A percentile compares a stretch with the other conserved stretches of the same genome.
Evolutionary conservation across 2,888 invertebrate species (phyloP).

Genomic region (Salpingus planirostris): DNA sequence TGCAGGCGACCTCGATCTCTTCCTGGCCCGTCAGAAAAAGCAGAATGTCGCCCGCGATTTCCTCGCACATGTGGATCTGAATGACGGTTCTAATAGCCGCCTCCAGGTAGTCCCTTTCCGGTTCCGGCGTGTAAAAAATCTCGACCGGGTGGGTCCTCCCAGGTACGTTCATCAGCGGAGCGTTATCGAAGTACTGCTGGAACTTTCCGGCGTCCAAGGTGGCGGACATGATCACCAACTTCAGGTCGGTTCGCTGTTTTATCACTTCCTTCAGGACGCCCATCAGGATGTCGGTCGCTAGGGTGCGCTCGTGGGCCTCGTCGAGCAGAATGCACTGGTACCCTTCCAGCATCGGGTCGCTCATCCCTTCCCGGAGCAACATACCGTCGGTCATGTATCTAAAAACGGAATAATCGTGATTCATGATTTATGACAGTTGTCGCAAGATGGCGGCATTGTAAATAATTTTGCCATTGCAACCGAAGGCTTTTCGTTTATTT

Average conservation of each 20-base stretch:
- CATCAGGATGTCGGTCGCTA: slow-evolving; percentile 98
- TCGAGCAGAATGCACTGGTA: slow-evolving; percentile 95
- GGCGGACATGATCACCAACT: slow-evolving; percentile 98
- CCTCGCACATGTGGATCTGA: slow-evolving; percentile 91
- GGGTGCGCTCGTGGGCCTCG: slow-evolving; percentile 97
- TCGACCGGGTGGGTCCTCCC: slow-evolving; percentile 93
- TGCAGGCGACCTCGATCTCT: slow-evolving; percentile 99
- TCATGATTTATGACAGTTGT: too few species aligned
- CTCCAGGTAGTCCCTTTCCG: slow-evolving; percentile 95
- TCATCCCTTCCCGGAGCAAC: slow-evolving; percentile 98
- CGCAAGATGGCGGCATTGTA: too few species aligned
- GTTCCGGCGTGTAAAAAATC: slow-evolving; percentile 98
- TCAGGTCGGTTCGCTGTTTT: slow-evolving; percentile 84
- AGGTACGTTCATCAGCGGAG: slow-evolving; percentile 97
- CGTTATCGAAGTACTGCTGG: slow-evolving; percentile 97
- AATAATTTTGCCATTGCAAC: too few species aligned
- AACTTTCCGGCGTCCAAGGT: slow-evolving; percentile 99
- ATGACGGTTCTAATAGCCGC: slow-evolving; percentile 97
- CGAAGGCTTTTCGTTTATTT: too few species aligned
- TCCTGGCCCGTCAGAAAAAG: slow-evolving; percentile 72
- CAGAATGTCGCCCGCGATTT: slow-evolving; percentile 83
- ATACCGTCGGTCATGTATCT: slow-evolving; percentile 99
- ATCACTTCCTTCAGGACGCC: slow-evolving; percentile 96
- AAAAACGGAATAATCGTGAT: too few species aligned
- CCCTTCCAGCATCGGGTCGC: slow-evolving; percentile 92